Conservation (phyloP, 2,113 vertebrate species). For the Triplophysa rosa region DNA sequence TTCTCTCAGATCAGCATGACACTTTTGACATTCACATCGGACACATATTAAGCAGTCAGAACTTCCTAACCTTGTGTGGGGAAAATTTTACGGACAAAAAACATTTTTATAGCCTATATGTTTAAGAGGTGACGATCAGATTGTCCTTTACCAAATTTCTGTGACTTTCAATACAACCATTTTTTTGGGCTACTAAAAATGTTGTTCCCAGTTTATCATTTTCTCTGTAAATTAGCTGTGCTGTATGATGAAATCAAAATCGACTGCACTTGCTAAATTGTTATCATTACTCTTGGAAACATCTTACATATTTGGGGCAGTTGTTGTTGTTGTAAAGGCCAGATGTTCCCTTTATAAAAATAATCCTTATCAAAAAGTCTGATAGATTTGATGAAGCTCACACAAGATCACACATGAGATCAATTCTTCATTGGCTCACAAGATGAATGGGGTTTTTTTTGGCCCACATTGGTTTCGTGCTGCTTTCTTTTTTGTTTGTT, state of each 20-base stretch:
- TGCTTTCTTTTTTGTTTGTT: conserved; percentile 28
- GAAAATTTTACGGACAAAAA: too few species aligned
- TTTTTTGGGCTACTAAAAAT: background rate
- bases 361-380: conserved; percentile 2
- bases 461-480: too few species aligned
- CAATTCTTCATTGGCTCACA: conserved; percentile 44
- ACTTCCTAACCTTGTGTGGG: too few species aligned
- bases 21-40: conserved; percentile 3
- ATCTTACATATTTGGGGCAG: conserved; percentile 18
- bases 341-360: conserved; percentile 31
- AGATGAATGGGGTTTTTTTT: conserved; percentile 45
- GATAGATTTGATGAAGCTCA: conserved; percentile 33
- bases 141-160: too few species aligned
- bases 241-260: conserved; percentile 53
- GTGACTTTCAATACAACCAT: too few species aligned
- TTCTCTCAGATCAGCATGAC: background rate
- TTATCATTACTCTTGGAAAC: conserved; percentile 41
- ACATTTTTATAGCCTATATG: too few species aligned
- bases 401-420: conserved; percentile 2
- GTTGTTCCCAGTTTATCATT: conserved; percentile 49
- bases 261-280: conserved; percentile 44
- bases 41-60: too few species aligned
- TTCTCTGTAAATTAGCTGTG: conserved; percentile 61
- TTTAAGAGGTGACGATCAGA: too few species aligned
- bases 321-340: conserved; percentile 22